A percentile compares a stretch with the other conserved stretches of the same genome.
Evolutionary conservation across 2,113 vertebrate species (phyloP).

Genomic region (Ramphastos sulfuratus): DNA sequence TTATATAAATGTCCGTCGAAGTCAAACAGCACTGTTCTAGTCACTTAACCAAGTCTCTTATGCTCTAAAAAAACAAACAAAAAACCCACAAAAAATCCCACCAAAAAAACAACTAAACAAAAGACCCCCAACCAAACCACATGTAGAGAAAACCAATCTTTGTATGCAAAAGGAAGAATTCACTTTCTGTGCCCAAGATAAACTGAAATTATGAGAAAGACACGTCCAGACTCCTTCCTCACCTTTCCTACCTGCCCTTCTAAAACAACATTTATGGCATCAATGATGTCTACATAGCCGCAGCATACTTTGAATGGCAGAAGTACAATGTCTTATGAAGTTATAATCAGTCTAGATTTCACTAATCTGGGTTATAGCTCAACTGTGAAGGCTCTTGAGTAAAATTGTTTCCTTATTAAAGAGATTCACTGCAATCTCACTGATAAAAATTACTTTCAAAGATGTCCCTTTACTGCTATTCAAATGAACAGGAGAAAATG

Average conservation of each 20-base stretch:
- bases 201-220: constrained; percentile 17
- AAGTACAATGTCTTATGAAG: constrained; percentile 60
- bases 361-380: constrained; percentile 76
- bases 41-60: background rate
- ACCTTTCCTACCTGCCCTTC: background rate
- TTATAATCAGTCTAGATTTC: constrained; percentile 71
- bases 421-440: constrained; percentile 76
- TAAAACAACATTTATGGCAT: background rate
- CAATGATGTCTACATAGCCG: background rate
- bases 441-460: constrained; percentile 81
- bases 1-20: constrained; percentile 12
- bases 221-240: background rate
- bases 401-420: constrained; percentile 81
- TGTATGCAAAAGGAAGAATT: constrained; percentile 16
- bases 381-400: constrained; percentile 74
- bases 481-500: constrained; percentile 78
- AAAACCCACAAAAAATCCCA: too few species aligned
- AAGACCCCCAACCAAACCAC: too few species aligned
- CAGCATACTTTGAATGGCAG: constrained; percentile 2
- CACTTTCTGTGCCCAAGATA: background rate
- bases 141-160: background rate
- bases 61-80: constrained; percentile 31
- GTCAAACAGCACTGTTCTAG: constrained; percentile 7
- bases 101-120: too few species aligned
- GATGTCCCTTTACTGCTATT: constrained; percentile 80